Evolutionary conservation across 1,140 invertebrate genomes (phyloP).

Genomic region (Tetragonula clypearis): DNA sequence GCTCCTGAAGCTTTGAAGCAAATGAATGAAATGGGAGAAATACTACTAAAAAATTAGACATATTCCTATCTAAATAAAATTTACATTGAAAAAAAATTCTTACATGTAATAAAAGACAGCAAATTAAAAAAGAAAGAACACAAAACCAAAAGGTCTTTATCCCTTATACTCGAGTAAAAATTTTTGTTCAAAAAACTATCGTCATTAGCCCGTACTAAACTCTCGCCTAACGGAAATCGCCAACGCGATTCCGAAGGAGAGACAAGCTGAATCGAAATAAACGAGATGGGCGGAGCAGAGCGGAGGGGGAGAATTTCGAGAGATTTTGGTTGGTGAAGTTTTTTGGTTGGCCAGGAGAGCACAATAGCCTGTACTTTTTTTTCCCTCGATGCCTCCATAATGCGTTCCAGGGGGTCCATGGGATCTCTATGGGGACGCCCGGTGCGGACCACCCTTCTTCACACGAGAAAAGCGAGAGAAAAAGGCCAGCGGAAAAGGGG

Average conservation of each 20-base stretch:
- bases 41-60: background rate
- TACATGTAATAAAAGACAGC: too few species aligned
- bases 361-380: conserved; percentile 64
- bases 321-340: conserved; percentile 73
- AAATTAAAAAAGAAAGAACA: background rate
- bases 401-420: conserved; percentile 54
- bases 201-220: too few species aligned
- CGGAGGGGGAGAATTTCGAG: conserved; percentile 63
- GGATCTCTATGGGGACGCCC: conserved; percentile 62
- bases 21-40: background rate
- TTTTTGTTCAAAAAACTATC: background rate
- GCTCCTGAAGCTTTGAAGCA: background rate
- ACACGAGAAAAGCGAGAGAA: conserved; percentile 5
- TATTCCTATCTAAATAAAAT: background rate
- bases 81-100: background rate
- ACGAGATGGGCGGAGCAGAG: conserved; percentile 72
- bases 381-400: conserved; percentile 61
- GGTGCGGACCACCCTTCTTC: conserved; percentile 73
- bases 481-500: background rate
- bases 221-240: background rate
- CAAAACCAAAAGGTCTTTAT: background rate
- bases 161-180: too few species aligned
- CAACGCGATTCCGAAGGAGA: too few species aligned
- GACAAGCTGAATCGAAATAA: conserved; percentile 38
- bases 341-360: conserved; percentile 73